A percentile compares a stretch with the other conserved stretches of the same genome.
phyloP scores from a whole-genome alignment of 2,113 vertebrate species.

The Nyctibius bracteatus region DNA sequence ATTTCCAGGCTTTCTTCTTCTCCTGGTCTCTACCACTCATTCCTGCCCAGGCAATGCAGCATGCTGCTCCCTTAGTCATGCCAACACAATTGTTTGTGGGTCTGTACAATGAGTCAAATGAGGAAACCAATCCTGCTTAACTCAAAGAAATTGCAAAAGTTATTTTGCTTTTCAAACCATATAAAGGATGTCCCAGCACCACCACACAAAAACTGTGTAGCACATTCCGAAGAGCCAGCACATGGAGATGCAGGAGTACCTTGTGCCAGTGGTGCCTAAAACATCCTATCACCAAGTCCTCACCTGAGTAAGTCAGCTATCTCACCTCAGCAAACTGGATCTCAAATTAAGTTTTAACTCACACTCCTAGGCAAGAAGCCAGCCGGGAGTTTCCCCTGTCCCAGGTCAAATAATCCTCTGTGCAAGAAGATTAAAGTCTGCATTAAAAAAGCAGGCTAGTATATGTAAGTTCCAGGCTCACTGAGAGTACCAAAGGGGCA shows the following conservation, averaged over 20 bases:
- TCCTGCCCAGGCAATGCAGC: conserved; percentile 35
- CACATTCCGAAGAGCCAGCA: not conserved
- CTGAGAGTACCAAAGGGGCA: not conserved
- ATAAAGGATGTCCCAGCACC: not conserved
- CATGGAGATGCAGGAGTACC: not conserved
- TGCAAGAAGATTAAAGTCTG: not conserved
- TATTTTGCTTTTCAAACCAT: not conserved
- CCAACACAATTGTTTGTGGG: conserved; percentile 35
- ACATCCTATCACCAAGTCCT: not conserved
- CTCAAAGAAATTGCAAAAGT: not conserved
- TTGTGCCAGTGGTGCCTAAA: not conserved
- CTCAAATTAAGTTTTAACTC: conserved; percentile 6
- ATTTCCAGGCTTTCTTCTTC: conserved; percentile 45
- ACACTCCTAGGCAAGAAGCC: not conserved
- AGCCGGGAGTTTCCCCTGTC: not conserved
- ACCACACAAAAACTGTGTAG: not conserved
- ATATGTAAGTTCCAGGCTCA: not conserved
- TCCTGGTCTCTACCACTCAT: conserved; percentile 31
- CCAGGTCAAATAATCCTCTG: not conserved
- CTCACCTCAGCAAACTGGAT: not conserved
- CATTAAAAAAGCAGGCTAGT: not conserved
- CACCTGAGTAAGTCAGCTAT: not conserved
- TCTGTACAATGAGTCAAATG: not conserved
- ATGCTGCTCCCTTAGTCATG: not conserved
- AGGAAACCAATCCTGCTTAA: conserved; percentile 1